Evolutionary conservation across 1,140 invertebrate genomes (phyloP), one percentile per base, ranked within the genome.

Genomic region (Diorhabda sublineata): DNA sequence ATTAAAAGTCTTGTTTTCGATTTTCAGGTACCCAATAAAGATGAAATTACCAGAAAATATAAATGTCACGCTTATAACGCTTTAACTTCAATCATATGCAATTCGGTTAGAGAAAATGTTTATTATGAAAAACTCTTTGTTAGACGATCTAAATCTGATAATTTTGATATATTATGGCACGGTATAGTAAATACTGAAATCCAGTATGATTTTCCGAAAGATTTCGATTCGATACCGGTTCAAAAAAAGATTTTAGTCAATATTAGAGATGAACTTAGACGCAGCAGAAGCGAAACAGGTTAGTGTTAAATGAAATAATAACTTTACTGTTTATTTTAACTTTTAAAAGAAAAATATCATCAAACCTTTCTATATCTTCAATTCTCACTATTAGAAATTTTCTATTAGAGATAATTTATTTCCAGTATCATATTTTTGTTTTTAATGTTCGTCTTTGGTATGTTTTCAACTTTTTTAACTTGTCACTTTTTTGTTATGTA

Each of bases 231-330:
- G 41, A 73, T 80, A 68, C 81, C 83, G 0, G 81, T 82, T 56
- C 71, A 79, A 45, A 80, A 77, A 52, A 82, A 83, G 71, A 79
- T 78, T 58, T 71, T 86, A 5, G 74, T 86, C 2, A 84, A 82
- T 66, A 83, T 87, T 42, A 75, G 80, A 42, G 59, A 61, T 61
- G 59, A 61, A 61, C 26, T 61, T 42, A 61, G 59, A 8, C n/a
- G 8, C n/a, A 61, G 26, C 41, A 11, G 59, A 61, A 7, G 57
- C 57, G 7, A 26, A 7, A 58, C 26, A 26, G 26, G 26, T 26
- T 26, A 26, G 26, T 26, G 26, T 26, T 26, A 26, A 2, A 26
- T 2, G 26, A 26, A 26, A 26, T 26, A 26, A 26, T 26, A 26
- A 26, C 26, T 26, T 26, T 26, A 26, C 0, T 11, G 11, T 11